Evolutionary conservation across 2,888 invertebrate genomes (phyloP), one percentile per base, ranked within the genome.

Genomic region (Watsonalla cultraria): DNA sequence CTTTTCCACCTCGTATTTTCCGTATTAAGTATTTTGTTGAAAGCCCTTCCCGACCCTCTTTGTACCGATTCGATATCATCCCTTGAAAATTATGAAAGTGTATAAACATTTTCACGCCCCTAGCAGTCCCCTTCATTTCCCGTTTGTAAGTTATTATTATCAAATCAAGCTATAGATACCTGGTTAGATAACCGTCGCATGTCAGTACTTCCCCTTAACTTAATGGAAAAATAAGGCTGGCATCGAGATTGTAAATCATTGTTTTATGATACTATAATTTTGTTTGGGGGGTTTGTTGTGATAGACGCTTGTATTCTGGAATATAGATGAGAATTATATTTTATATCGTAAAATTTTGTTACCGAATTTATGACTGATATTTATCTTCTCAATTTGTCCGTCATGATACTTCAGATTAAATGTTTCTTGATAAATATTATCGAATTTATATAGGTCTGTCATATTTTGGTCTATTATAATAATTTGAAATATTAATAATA

Each of bases 41-140:
- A 86, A 86, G 82, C 84, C 81, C 79, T 79, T 77, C 77, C 66
- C 73, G 68, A 81, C 86, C 88, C 84, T 82, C 81, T 75, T 78
- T 80, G 75, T 76, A 66, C 70, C 72, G 75, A 82, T 85, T 74
- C 79, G 83, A 86, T 88, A 85, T 83, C 81, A 86, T 84, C 88
- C 90, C 90, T 78, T 86, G 82, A 78, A 86, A 89, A 90, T 90
- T 90, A 90, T 90, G 86, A 88, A 89, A 88, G 85, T 88, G 89
- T 90, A 89, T 89, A 87, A 89, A 90, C 87, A 89, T 89, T 90
- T 87, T 89, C 88, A 87, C 90, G 85, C 89, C 89, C 48, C 53
- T 49, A 24, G 37, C 51, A 51, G 51, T 51, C 54, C 50, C 52
- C 49, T 82, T 77, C 81, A 76, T 81, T 86, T 82, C 70, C 82